phyloP scores from a whole-genome alignment of 2,888 invertebrate genomes.

The Acrobasis suavella region DNA sequence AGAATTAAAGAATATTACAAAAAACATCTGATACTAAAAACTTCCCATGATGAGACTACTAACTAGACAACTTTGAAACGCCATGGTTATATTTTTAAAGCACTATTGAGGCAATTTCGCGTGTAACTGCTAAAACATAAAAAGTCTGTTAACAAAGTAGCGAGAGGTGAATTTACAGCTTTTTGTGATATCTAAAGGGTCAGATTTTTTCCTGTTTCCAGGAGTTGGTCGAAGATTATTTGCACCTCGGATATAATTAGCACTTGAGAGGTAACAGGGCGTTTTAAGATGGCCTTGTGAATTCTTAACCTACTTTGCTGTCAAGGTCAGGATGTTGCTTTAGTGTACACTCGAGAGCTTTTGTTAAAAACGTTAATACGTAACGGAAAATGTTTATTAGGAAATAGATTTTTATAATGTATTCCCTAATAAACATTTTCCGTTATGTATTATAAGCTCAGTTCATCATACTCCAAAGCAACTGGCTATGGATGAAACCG shows the following conservation, averaged over 20 bases:
- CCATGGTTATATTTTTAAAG: not conserved
- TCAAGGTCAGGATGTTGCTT: not conserved
- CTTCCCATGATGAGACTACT: not conserved
- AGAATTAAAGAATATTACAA: too few relatives aligned
- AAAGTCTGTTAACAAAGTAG: constrained; percentile 2
- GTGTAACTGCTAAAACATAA: constrained; percentile 3
- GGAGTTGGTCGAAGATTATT: not conserved
- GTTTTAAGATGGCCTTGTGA: not conserved
- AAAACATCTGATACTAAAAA: not conserved
- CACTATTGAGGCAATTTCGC: not conserved
- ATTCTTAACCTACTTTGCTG: not conserved
- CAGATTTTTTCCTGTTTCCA: not conserved
- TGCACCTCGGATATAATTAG: constrained; percentile 5
- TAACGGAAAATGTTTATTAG: too few relatives aligned
- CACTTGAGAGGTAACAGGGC: not conserved
- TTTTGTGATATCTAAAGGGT: not conserved
- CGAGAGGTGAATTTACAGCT: not conserved
- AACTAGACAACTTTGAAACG: not conserved
- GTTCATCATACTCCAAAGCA: too few relatives aligned
- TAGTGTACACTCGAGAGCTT: not conserved
- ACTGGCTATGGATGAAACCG: too few relatives aligned
- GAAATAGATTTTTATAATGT: too few relatives aligned
- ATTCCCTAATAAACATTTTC: too few relatives aligned
- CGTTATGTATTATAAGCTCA: too few relatives aligned
- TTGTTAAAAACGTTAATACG: too few relatives aligned